Evolutionary conservation across 1,140 invertebrate genomes (phyloP).

Genomic region (Procambarus clarkii): DNA sequence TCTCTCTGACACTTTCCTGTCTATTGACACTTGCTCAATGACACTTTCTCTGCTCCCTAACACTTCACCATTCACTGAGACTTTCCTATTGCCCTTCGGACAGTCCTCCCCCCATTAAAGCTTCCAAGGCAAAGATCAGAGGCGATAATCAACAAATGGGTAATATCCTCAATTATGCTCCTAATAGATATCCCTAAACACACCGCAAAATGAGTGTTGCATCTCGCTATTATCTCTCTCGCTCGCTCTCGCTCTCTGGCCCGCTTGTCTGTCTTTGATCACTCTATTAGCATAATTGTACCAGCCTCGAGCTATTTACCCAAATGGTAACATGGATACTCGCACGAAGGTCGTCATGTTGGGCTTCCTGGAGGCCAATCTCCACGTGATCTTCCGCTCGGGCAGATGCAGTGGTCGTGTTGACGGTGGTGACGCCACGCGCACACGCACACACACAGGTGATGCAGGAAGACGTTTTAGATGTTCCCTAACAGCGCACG

Average conservation of each 20-base stretch:
- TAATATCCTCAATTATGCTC: constrained; percentile 38
- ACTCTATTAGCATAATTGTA: constrained; percentile 16
- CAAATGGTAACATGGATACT: constrained; percentile 11
- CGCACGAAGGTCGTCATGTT: background rate
- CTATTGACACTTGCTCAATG: too few relatives aligned
- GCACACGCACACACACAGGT: too few relatives aligned
- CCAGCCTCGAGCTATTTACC: background rate
- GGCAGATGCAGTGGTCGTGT: too few relatives aligned
- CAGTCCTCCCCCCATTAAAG: constrained; percentile 19
- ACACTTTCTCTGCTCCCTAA: background rate
- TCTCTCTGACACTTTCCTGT: too few relatives aligned
- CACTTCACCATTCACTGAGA: background rate
- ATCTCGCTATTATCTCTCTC: constrained; percentile 13
- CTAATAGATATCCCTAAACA: constrained; percentile 21
- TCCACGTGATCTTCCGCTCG: too few relatives aligned
- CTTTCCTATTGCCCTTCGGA: background rate
- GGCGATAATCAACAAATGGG: constrained; percentile 10
- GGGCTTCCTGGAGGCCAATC: too few relatives aligned
- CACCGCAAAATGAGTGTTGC: constrained; percentile 10
- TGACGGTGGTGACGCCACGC: too few relatives aligned
- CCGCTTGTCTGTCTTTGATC: background rate
- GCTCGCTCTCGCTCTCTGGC: too few relatives aligned
- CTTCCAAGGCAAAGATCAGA: constrained; percentile 17
- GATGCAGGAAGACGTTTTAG: too few relatives aligned
- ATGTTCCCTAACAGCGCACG: too few relatives aligned